Conservation (phyloP, 92 coral and sea anemone genomes). For the Micromussa lordhowensis region DNA sequence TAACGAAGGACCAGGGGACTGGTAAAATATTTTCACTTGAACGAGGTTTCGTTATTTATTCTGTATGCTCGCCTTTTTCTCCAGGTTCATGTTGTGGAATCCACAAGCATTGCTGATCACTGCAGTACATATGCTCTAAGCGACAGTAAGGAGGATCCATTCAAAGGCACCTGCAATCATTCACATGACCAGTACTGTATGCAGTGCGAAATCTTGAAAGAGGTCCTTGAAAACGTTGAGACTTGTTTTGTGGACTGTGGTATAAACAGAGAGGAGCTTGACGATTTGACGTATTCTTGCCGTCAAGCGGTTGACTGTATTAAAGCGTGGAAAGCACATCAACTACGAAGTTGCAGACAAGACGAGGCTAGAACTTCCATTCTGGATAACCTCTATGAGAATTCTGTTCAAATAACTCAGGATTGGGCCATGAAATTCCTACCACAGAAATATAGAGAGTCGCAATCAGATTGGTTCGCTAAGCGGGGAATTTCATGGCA, state of each 20-base stretch:
- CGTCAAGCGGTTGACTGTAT: conserved; percentile 37
- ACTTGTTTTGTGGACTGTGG: conserved; percentile 1
- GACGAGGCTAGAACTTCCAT: conserved; percentile 28
- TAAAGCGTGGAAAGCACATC: conserved; percentile 45
- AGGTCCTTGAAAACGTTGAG: conserved; percentile 19
- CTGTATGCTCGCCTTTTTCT: background rate
- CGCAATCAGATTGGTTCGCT: conserved; percentile 49
- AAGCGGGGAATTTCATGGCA: conserved; percentile 57
- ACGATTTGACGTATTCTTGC: conserved; percentile 23
- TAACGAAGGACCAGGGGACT: too few species aligned
- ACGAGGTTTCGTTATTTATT: too few species aligned
- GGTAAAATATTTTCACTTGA: too few species aligned
- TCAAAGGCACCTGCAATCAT: conserved; percentile 20
- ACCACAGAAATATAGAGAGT: conserved; percentile 46
- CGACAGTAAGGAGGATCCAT: conserved; percentile 9
- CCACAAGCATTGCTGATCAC: conserved; percentile 22
- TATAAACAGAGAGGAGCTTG: conserved; percentile 5
- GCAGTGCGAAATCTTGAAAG: conserved; percentile 21
- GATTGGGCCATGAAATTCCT: conserved; percentile 60
- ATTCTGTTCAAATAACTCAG: conserved; percentile 33
- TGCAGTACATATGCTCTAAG: conserved; percentile 21
- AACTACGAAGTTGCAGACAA: conserved; percentile 40
- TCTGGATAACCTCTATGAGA: conserved; percentile 21
- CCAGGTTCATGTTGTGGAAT: conserved; percentile 22
- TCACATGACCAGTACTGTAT: conserved; percentile 13